Conservation (phyloP, 2,888 invertebrate genomes). For the Melanostoma mellinum region DNA sequence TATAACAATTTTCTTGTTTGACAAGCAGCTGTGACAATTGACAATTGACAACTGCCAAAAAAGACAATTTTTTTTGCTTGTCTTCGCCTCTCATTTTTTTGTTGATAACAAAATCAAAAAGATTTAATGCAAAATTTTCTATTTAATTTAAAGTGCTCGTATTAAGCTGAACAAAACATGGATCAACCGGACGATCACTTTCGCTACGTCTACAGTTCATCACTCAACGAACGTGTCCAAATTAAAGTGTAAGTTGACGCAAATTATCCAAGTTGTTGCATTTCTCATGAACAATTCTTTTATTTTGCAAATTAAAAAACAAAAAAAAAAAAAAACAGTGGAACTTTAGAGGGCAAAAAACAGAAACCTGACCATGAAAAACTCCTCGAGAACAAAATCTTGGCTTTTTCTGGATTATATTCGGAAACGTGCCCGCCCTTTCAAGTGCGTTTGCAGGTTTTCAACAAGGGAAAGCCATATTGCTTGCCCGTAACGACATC, state of each 20-base stretch:
- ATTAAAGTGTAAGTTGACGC: constrained; percentile 91
- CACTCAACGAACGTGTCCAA: constrained; percentile 92
- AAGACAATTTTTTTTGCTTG: constrained; percentile 37
- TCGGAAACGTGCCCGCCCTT: constrained; percentile 93
- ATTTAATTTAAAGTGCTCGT: constrained; percentile 40
- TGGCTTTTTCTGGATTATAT: constrained; percentile 94
- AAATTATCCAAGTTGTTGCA: neutral
- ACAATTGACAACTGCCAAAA: constrained; percentile 29
- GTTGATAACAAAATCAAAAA: constrained; percentile 63
- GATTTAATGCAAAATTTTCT: constrained; percentile 49
- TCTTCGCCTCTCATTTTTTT: constrained; percentile 50
- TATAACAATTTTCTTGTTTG: constrained; percentile 28
- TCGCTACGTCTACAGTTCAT: constrained; percentile 94
- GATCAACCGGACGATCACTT: constrained; percentile 91
- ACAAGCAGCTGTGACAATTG: constrained; percentile 45
- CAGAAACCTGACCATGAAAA: constrained; percentile 94
- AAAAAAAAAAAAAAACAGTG: constrained; percentile 83
- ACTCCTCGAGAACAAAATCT: constrained; percentile 92
- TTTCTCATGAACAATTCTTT: constrained; percentile 18
- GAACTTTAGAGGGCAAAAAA: constrained; percentile 95
- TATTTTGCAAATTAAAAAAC: neutral
- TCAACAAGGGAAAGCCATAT: constrained; percentile 90
- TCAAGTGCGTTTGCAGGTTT: constrained; percentile 93
- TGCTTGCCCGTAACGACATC: constrained; percentile 94
- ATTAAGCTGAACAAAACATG: constrained; percentile 83